Evolutionary conservation across 2,888 invertebrate species (phyloP).

Genomic region (Thyatira batis): DNA sequence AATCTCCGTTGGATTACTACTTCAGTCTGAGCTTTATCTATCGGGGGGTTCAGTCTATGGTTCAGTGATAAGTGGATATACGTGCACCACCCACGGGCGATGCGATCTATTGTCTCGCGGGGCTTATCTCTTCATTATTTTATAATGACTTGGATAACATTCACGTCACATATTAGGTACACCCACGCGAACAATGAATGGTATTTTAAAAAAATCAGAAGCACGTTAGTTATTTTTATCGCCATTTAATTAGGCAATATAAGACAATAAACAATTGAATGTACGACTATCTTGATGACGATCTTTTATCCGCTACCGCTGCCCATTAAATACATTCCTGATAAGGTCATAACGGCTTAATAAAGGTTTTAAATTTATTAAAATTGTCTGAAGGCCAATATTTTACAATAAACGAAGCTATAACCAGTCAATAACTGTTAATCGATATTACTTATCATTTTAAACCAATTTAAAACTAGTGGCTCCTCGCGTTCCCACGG

Average conservation of each 20-base stretch:
- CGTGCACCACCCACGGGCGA: slow-evolving; percentile 51
- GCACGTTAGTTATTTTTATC: slow-evolving; percentile 30
- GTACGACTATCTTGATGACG: slow-evolving; percentile 16
- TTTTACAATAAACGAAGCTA: background rate
- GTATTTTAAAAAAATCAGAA: slow-evolving; percentile 23
- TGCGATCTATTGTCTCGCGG: slow-evolving; percentile 67
- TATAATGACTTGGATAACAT: slow-evolving; percentile 69
- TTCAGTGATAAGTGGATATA: slow-evolving; percentile 34
- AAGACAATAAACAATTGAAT: slow-evolving; percentile 39
- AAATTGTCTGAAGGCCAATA: background rate
- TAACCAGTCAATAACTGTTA: too few species aligned
- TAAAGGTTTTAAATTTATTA: background rate
- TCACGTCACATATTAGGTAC: slow-evolving; percentile 54
- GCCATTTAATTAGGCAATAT: slow-evolving; percentile 41
- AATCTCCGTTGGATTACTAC: background rate
- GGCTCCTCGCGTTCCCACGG: too few species aligned
- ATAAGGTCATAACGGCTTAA: background rate
- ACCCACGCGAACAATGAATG: slow-evolving; percentile 50
- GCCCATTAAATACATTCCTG: slow-evolving; percentile 20
- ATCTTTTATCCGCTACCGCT: slow-evolving; percentile 29
- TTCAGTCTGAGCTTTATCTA: background rate
- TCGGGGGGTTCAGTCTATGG: slow-evolving; percentile 11
- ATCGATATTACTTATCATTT: background rate
- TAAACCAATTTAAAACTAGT: background rate
- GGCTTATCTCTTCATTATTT: slow-evolving; percentile 71